Percentiles rank a stretch among this genome's conserved stretches.
phyloP scores from a whole-genome alignment of 1,140 invertebrate genomes.

The Ctenoplectra terminalis region DNA sequence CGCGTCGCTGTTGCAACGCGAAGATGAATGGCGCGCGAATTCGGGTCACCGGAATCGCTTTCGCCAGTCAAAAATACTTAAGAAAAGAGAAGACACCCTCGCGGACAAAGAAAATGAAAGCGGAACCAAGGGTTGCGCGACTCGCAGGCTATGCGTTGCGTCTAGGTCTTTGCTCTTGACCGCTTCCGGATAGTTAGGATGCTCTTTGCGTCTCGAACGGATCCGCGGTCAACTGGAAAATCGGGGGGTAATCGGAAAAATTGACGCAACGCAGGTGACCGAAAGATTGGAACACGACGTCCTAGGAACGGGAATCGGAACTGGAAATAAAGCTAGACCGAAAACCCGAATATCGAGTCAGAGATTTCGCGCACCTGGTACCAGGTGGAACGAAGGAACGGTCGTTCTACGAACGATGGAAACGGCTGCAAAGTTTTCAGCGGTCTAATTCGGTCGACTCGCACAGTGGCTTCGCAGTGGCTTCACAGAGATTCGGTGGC shows the following conservation, averaged over 20 bases:
- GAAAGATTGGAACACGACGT: too few species aligned
- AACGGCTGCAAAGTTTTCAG: constrained; percentile 42
- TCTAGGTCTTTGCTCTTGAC: constrained; percentile 78
- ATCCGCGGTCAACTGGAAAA: too few species aligned
- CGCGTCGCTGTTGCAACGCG: constrained; percentile 39
- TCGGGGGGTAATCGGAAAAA: too few species aligned
- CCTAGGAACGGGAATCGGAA: too few species aligned
- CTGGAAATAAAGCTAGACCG: not conserved
- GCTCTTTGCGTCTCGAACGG: not conserved
- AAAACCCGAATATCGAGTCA: too few species aligned
- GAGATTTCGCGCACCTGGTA: not conserved
- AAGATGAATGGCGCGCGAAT: constrained; percentile 66
- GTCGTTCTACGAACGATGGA: constrained; percentile 34
- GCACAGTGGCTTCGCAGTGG: constrained; percentile 65
- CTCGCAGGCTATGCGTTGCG: constrained; percentile 71
- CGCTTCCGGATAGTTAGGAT: constrained; percentile 68
- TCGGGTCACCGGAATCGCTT: constrained; percentile 56
- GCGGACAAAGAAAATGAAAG: not conserved
- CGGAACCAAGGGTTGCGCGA: constrained; percentile 65
- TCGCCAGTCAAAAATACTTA: constrained; percentile 45
- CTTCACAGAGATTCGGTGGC: constrained; percentile 69
- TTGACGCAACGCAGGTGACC: too few species aligned
- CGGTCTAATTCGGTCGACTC: constrained; percentile 71
- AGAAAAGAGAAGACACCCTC: constrained; percentile 29
- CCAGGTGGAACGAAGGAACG: constrained; percentile 34